Evolutionary conservation across 2,113 vertebrate species (phyloP).

Genomic region (Passer montanus): DNA sequence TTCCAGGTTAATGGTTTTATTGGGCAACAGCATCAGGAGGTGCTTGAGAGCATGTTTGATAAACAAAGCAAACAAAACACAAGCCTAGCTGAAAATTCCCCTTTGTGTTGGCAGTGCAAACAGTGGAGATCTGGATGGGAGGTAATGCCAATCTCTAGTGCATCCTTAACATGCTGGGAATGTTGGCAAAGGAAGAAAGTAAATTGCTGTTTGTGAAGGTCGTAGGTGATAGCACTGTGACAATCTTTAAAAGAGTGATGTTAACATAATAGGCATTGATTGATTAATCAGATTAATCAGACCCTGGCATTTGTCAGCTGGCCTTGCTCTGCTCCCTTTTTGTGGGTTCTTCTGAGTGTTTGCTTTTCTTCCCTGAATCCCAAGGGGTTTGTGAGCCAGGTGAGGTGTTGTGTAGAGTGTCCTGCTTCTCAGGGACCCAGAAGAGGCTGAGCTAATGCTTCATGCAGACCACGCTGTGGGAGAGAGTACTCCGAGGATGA

Average conservation of each 20-base stretch:
- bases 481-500: not conserved
- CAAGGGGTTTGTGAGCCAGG: not conserved
- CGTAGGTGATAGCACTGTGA: not conserved
- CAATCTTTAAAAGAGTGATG: not conserved
- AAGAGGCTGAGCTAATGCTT: not conserved
- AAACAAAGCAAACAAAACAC: not conserved
- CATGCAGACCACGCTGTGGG: fast-evolving
- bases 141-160: not conserved
- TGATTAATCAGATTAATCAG: not conserved
- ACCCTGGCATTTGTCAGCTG: not conserved
- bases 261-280: not conserved
- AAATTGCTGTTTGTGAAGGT: not conserved
- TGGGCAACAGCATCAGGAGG: not conserved
- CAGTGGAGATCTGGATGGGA: not conserved
- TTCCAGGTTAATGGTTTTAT: not conserved
- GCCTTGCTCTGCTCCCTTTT: not conserved
- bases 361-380: not conserved
- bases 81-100: not conserved
- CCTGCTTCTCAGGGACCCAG: not conserved
- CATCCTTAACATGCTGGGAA: not conserved
- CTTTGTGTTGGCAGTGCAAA: not conserved
- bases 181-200: not conserved
- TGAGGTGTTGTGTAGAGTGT: not conserved
- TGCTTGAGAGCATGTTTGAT: not conserved
- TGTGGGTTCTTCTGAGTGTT: not conserved